Conservation (phyloP, 2,797 vertebrate species). For the Denticeps clupeoides region DNA sequence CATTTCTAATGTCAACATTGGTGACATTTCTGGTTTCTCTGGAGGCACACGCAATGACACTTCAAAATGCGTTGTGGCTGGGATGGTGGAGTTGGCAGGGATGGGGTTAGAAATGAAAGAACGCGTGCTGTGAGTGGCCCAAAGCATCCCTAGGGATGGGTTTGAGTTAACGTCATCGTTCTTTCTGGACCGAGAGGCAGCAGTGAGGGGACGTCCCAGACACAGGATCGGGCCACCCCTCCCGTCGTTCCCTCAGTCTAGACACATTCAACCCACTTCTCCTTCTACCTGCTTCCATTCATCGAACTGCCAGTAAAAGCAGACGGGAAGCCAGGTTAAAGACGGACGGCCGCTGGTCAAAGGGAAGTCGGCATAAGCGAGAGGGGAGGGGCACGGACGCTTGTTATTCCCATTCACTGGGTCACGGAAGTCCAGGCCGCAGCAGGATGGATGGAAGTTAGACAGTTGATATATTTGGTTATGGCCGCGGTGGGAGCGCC, state of each 20-base stretch:
- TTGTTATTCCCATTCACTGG: conserved; percentile 19
- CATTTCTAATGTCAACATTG: no score
- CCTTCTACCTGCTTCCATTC: conserved; percentile 10
- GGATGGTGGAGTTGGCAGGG: no score
- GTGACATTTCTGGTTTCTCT: no score
- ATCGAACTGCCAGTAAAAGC: conserved; percentile 18
- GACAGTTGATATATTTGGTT: conserved; percentile 25
- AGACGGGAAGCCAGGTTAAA: neutral
- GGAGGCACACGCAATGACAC: no score
- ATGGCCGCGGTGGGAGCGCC: conserved; percentile 16
- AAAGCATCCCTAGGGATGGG: no score
- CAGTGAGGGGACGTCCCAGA: no score
- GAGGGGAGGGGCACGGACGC: conserved; percentile 13
- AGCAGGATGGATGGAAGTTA: conserved; percentile 10
- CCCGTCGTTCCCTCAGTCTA: conserved; percentile 5
- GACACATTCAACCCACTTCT: conserved; percentile 11
- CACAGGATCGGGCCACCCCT: no score
- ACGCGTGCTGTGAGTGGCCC: no score
- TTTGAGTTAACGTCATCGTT: no score
- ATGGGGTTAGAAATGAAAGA: no score
- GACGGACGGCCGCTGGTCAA: conserved; percentile 2
- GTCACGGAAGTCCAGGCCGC: conserved; percentile 23
- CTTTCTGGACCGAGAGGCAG: no score
- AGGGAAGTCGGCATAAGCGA: conserved; percentile 2
- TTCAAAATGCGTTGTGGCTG: no score